Conservation (phyloP, 30 jellyfish, hydroid and myxozoan species). For the Cassiopea andromeda region DNA sequence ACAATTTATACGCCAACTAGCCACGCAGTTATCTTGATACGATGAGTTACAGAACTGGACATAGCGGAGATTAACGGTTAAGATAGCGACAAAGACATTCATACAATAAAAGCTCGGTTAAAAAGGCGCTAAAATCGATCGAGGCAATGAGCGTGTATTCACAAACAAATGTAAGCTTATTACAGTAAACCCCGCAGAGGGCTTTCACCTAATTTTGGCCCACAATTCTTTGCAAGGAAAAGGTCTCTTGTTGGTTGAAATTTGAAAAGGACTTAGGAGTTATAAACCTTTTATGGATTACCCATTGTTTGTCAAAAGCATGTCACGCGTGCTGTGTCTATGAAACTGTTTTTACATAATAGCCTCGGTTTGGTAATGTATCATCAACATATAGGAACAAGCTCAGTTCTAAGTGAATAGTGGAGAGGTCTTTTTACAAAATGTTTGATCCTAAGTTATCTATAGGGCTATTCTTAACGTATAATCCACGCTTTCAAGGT, state of each 20-base stretch:
- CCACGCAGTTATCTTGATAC: not conserved
- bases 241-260: not conserved
- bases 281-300: not conserved
- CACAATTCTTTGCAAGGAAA: not conserved
- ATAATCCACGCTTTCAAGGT: no score
- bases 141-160: not conserved
- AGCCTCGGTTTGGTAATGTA: not conserved
- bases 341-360: not conserved
- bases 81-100: not conserved
- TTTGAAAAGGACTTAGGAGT: not conserved
- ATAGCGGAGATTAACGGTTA: not conserved
- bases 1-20: not conserved
- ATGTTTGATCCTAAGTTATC: no score
- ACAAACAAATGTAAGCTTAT: not conserved
- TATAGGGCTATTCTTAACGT: no score
- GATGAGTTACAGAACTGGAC: not conserved
- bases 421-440: no score
- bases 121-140: not conserved
- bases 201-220: not conserved
- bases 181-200: not conserved
- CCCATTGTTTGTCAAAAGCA: not conserved
- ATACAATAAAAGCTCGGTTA: not conserved
- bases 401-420: no score
- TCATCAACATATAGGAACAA: no score
- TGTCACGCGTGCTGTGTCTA: not conserved